Percentiles rank a stretch among this genome's conserved stretches.
Evolutionary conservation across 2,113 vertebrate genomes (phyloP).

Genomic region (Gymnocephalus cernua): DNA sequence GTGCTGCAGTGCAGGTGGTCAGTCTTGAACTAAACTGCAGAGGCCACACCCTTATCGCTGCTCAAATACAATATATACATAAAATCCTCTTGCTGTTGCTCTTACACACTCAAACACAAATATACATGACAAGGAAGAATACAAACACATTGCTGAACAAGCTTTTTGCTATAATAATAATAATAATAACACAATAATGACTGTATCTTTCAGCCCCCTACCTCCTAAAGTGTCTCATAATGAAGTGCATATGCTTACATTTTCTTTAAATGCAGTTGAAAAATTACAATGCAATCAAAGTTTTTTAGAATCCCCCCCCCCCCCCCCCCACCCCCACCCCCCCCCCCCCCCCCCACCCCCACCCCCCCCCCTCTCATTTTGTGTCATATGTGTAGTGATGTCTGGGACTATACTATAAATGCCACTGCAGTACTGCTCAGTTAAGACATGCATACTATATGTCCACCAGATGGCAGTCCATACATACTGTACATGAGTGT

Average conservation of each 20-base stretch:
- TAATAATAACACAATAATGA: neutral
- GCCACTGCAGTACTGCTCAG: constrained; percentile 65
- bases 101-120: constrained; percentile 7
- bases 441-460: neutral
- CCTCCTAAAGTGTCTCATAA: neutral
- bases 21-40: constrained; percentile 54
- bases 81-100: neutral
- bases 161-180: neutral
- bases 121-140: neutral
- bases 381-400: neutral
- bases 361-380: neutral
- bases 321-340: no score
- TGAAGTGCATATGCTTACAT: neutral
- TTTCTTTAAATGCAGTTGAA: neutral
- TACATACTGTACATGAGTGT: neutral
- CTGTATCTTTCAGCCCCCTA: neutral
- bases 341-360: no score
- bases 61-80: neutral
- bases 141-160: neutral
- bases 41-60: constrained; percentile 59
- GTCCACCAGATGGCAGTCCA: constrained; percentile 68
- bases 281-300: neutral
- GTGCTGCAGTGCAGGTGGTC: constrained; percentile 77
- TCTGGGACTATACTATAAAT: neutral
- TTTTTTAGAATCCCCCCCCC: neutral